phyloP scores from a whole-genome alignment of 1,140 invertebrate genomes.

The Conus ventricosus region DNA sequence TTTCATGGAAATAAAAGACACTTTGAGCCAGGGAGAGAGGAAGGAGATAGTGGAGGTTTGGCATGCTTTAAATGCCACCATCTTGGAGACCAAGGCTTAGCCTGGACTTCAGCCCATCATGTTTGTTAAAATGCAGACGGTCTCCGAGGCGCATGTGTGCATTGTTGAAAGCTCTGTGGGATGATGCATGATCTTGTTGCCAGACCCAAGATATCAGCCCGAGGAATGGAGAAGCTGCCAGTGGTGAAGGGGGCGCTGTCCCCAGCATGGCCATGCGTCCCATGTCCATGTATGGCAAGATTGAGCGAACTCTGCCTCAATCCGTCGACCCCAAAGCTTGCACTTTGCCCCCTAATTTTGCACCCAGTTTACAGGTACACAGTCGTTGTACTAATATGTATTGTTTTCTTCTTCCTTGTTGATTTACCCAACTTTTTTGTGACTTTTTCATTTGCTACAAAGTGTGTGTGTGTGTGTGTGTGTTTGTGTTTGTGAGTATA shows the following conservation, averaged over 20 bases:
- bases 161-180: too few species aligned
- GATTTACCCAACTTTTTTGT: background rate
- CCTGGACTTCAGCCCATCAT: too few species aligned
- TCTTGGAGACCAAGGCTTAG: too few species aligned
- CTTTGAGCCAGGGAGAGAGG: too few species aligned
- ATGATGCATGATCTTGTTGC: background rate
- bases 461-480: too few species aligned
- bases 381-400: background rate
- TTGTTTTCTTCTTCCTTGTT: background rate
- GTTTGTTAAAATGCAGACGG: too few species aligned
- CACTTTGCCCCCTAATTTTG: conserved; percentile 40
- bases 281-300: conserved; percentile 35
- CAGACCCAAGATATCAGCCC: background rate
- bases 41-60: too few species aligned
- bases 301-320: background rate
- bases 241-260: background rate
- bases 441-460: too few species aligned
- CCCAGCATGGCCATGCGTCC: background rate
- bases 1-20: too few species aligned
- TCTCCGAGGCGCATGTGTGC: too few species aligned
- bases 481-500: too few species aligned
- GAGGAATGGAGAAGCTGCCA: conserved; percentile 8
- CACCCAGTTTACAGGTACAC: conserved; percentile 5
- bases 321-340: conserved; percentile 10
- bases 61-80: too few species aligned